A percentile compares a stretch with the other conserved stretches of the same genome.
phyloP scores from a whole-genome alignment of 2,113 vertebrate genomes.

The Empidonax alnorum region DNA sequence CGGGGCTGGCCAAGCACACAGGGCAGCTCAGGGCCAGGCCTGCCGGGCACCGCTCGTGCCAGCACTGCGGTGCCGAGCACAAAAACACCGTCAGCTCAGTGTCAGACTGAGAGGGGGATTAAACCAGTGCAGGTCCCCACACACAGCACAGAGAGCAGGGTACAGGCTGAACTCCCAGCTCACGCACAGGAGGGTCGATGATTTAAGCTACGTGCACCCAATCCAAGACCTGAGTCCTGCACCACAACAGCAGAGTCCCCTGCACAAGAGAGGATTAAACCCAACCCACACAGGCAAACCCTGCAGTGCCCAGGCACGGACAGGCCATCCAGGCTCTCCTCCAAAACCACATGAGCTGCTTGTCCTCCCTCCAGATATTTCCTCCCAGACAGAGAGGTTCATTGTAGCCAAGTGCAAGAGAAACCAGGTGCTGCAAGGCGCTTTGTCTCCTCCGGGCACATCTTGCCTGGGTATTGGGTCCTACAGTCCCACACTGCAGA shows the following conservation, averaged over 20 bases:
- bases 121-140: not conserved
- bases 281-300: not conserved
- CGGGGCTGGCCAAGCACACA: not conserved
- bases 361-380: not conserved
- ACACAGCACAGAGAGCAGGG: accelerated
- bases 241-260: not conserved
- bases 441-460: not conserved
- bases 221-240: accelerated
- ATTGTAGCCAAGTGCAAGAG: not conserved
- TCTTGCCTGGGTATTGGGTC: not conserved
- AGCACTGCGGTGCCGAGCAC: not conserved
- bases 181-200: accelerated
- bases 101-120: not conserved
- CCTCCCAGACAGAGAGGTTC: not conserved
- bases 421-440: not conserved
- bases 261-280: not conserved
- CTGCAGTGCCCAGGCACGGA: accelerated
- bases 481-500: not conserved
- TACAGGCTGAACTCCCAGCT: not conserved
- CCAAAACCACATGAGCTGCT: not conserved
- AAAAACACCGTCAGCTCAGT: not conserved
- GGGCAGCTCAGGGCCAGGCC: not conserved
- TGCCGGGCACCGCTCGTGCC: not conserved
- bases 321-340: not conserved
- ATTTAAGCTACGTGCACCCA: accelerated